Conservation (phyloP, 2,113 vertebrate species). For the Enhydra lutris region DNA sequence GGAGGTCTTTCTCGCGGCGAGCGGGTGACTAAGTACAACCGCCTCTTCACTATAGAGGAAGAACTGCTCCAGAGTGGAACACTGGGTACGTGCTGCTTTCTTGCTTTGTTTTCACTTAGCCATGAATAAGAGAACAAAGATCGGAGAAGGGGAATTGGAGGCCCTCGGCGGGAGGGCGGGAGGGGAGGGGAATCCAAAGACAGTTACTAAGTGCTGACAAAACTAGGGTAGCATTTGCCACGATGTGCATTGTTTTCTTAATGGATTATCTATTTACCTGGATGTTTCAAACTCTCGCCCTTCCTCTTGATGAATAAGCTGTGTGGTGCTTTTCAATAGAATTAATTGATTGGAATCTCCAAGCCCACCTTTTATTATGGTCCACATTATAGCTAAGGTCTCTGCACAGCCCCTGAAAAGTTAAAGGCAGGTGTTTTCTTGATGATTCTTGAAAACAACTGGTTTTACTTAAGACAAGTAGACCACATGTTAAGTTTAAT, state of each 20-base stretch:
- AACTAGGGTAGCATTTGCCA: slow-evolving; percentile 84
- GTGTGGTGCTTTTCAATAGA: slow-evolving; percentile 76
- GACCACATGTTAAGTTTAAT: not conserved
- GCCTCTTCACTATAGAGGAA: slow-evolving; percentile 93
- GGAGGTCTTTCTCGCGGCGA: slow-evolving; percentile 94
- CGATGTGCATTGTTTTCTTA: slow-evolving; percentile 88
- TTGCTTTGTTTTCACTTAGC: slow-evolving; percentile 83
- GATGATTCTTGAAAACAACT: slow-evolving; percentile 48
- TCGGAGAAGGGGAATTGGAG: slow-evolving; percentile 80
- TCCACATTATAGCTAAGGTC: slow-evolving; percentile 68
- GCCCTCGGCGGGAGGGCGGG: slow-evolving; percentile 81
- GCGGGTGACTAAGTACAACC: slow-evolving; percentile 95
- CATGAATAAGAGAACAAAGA: slow-evolving; percentile 87
- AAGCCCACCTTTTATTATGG: slow-evolving; percentile 72
- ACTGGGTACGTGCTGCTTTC: slow-evolving; percentile 88
- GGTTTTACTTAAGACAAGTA: not conserved
- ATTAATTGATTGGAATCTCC: slow-evolving; percentile 82
- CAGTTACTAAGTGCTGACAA: slow-evolving; percentile 82
- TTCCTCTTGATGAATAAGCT: slow-evolving; percentile 78
- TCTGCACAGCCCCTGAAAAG: not conserved
- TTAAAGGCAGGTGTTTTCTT: slow-evolving; percentile 63
- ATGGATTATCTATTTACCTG: slow-evolving; percentile 90
- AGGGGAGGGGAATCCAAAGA: slow-evolving; percentile 81
- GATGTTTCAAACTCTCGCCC: slow-evolving; percentile 77
- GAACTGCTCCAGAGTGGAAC: slow-evolving; percentile 89